Conservation (phyloP, 1,140 invertebrate genomes). For the Eumeta japonica region DNA sequence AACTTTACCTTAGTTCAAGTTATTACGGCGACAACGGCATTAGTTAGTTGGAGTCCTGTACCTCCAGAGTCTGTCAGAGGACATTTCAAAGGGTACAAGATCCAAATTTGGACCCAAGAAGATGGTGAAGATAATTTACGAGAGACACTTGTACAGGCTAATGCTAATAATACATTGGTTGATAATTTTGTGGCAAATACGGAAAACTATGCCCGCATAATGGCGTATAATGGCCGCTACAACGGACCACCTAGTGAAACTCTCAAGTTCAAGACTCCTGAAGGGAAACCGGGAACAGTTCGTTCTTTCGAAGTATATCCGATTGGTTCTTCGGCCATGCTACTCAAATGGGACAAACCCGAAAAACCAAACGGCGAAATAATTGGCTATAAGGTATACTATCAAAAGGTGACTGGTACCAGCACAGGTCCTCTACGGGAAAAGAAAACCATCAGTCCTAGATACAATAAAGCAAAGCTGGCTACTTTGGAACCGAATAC, state of each 20-base stretch:
- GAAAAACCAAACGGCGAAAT: constrained; percentile 90
- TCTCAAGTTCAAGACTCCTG: constrained; percentile 83
- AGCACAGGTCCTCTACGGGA: constrained; percentile 67
- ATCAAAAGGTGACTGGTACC: constrained; percentile 76
- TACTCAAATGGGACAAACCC: constrained; percentile 89
- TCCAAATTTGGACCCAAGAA: constrained; percentile 89
- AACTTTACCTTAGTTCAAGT: constrained; percentile 82
- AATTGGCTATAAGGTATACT: constrained; percentile 91
- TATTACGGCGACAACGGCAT: constrained; percentile 71
- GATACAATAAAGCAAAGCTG: constrained; percentile 77
- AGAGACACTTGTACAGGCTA: constrained; percentile 77
- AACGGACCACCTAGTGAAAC: constrained; percentile 86
- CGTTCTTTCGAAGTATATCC: constrained; percentile 77
- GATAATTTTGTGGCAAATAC: constrained; percentile 86
- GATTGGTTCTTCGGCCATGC: constrained; percentile 84
- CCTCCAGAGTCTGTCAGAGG: constrained; percentile 74
- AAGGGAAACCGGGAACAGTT: constrained; percentile 91
- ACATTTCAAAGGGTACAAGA: constrained; percentile 94
- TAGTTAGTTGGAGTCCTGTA: constrained; percentile 84
- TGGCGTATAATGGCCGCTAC: constrained; percentile 88
- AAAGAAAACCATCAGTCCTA: constrained; percentile 77
- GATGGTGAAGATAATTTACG: constrained; percentile 72
- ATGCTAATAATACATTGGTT: constrained; percentile 71
- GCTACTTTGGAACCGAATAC: constrained; percentile 80
- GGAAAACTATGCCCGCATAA: constrained; percentile 85